Percentiles rank a stretch among this genome's conserved stretches.
These are phyloP conservation scores for Epinephelus cyanopodus DNA, from an alignment of 2,113 vertebrate species.

Conservation along the genomic window DNA sequence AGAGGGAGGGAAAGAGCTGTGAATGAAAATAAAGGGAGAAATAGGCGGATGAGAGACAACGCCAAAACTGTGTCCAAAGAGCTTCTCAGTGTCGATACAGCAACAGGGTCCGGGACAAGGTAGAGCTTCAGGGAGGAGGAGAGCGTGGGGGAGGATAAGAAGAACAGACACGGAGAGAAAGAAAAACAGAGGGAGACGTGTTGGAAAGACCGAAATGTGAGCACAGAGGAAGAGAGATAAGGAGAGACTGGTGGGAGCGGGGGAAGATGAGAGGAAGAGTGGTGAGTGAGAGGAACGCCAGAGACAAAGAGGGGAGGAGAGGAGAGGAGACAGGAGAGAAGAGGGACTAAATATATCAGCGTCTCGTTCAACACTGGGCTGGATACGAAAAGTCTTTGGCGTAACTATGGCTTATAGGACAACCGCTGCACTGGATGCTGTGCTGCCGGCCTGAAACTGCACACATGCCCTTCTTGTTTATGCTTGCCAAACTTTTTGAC, in stretches of 20 bases:
- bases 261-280: constrained; percentile 67
- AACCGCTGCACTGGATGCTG: background rate
- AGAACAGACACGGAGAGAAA: constrained; percentile 58
- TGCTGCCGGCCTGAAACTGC: constrained; percentile 16
- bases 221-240: constrained; percentile 72
- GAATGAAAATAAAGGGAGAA: background rate
- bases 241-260: constrained; percentile 59
- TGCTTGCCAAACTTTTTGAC: constrained; percentile 22
- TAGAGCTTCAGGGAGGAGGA: constrained; percentile 38
- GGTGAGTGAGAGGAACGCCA: constrained; percentile 75
- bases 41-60: constrained; percentile 1
- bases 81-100: constrained; percentile 40
- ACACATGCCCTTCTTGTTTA: constrained; percentile 1
- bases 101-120: constrained; percentile 35
- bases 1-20: background rate
- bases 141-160: constrained; percentile 50
- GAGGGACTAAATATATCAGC: constrained; percentile 62
- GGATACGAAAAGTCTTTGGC: constrained; percentile 24
- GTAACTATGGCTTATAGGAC: constrained; percentile 15
- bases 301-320: constrained; percentile 61
- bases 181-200: constrained; percentile 66
- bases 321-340: constrained; percentile 39
- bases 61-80: constrained; percentile 49
- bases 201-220: constrained; percentile 72
- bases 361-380: constrained; percentile 40